A percentile compares a stretch with the other conserved stretches of the same genome.
phyloP scores from a whole-genome alignment of 2,113 vertebrate species.

The Cyanoderma ruficeps region DNA sequence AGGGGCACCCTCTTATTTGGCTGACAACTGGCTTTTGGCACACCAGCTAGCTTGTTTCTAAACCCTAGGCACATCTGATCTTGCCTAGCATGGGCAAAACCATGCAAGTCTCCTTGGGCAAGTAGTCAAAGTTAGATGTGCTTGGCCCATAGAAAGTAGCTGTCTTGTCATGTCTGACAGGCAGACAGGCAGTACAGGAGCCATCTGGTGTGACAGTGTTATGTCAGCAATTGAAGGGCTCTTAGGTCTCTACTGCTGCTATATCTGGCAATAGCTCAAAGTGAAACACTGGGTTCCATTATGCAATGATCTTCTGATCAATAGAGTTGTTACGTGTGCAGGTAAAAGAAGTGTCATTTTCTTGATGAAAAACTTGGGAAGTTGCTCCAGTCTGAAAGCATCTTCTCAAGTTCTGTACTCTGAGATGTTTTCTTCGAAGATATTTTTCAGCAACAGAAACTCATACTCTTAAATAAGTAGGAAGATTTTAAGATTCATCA shows the following conservation, averaged over 20 bases:
- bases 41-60: conserved; percentile 7
- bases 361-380: neutral
- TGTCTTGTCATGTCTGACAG: neutral
- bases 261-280: neutral
- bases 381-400: neutral
- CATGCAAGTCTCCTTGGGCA: neutral
- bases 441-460: neutral
- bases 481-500: neutral
- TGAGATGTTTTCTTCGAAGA: neutral
- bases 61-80: neutral
- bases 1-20: neutral
- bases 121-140: neutral
- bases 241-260: neutral
- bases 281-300: neutral
- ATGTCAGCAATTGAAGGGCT: neutral
- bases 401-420: neutral
- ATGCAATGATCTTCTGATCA: neutral
- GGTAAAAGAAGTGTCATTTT: neutral
- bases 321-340: neutral
- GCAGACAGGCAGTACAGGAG: neutral
- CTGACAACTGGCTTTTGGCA: neutral
- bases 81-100: neutral
- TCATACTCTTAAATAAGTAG: neutral
- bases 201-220: neutral
- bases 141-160: neutral